phyloP scores from a whole-genome alignment of 2,797 vertebrate species.

The Cirrhinus mrigala region DNA sequence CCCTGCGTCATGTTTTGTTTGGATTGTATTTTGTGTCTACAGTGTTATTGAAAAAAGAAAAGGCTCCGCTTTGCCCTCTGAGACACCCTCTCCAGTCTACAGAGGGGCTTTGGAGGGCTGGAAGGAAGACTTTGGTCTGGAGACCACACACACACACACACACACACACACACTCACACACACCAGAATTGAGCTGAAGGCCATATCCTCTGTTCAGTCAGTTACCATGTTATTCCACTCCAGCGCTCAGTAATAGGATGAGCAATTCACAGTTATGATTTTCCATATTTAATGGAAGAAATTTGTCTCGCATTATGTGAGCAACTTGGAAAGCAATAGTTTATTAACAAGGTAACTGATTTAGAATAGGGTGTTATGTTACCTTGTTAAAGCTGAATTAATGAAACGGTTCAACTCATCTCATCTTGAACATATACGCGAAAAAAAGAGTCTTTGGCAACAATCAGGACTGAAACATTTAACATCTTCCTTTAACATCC shows the following conservation, averaged over 20 bases:
- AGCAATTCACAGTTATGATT: slow-evolving; percentile 13
- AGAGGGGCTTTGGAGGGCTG: slow-evolving; percentile 29
- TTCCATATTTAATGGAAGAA: slow-evolving; percentile 16
- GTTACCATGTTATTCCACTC: slow-evolving; percentile 48
- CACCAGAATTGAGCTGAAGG: slow-evolving; percentile 28
- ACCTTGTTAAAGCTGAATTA: not conserved
- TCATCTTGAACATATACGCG: not conserved
- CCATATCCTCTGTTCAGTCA: slow-evolving; percentile 40
- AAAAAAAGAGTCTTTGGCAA: not conserved
- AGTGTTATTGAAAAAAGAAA: slow-evolving; percentile 13
- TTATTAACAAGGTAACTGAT: not conserved
- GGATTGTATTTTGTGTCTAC: slow-evolving; percentile 34
- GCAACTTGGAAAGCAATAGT: not conserved
- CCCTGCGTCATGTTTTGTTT: slow-evolving; percentile 48
- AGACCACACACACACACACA: slow-evolving; percentile 62
- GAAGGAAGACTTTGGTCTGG: slow-evolving; percentile 41
- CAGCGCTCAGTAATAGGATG: slow-evolving; percentile 37
- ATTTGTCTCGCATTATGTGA: not conserved
- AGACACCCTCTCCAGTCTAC: slow-evolving; percentile 34
- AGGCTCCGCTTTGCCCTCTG: slow-evolving; percentile 34
- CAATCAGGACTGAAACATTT: not conserved
- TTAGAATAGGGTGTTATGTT: not conserved
- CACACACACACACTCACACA: slow-evolving; percentile 65
- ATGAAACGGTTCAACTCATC: not conserved
- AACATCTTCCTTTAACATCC: not conserved